phyloP scores from a whole-genome alignment of 1,140 invertebrate genomes.

The Caenorhabditis briggsae region DNA sequence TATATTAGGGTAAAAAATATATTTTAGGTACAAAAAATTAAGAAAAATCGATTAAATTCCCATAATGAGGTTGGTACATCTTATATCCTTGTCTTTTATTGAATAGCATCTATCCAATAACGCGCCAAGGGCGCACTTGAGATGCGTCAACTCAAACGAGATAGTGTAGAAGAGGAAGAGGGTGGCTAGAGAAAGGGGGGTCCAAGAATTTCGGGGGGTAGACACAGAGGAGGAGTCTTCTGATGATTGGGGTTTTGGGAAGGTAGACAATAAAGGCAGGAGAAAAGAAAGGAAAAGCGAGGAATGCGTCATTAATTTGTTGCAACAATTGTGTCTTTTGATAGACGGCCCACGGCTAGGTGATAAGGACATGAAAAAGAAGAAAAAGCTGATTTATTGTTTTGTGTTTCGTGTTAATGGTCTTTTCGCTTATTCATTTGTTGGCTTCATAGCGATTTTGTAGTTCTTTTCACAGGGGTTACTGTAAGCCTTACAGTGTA shows the following conservation, averaged over 20 bases:
- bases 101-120: not conserved
- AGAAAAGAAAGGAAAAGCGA: too few species aligned
- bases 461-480: not conserved
- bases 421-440: not conserved
- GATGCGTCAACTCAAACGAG: not conserved
- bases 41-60: not conserved
- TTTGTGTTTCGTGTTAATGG: not conserved
- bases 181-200: not conserved
- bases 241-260: constrained; percentile 1
- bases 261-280: not conserved
- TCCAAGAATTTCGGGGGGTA: too few species aligned
- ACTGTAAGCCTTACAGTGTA: not conserved
- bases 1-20: too few species aligned
- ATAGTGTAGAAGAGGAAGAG: not conserved
- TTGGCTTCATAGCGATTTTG: not conserved
- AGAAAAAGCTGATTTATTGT: constrained; percentile 16
- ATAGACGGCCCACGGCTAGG: not conserved
- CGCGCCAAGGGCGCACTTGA: not conserved
- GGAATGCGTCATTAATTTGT: constrained; percentile 13
- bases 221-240: not conserved
- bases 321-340: not conserved
- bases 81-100: too few species aligned
- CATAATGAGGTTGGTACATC: not conserved
- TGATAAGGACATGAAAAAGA: not conserved
- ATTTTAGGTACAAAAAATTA: not conserved